Evolutionary conservation across 2,113 vertebrate species (phyloP), one percentile per base, ranked within the genome.

Genomic region (Cheilinus undulatus): DNA sequence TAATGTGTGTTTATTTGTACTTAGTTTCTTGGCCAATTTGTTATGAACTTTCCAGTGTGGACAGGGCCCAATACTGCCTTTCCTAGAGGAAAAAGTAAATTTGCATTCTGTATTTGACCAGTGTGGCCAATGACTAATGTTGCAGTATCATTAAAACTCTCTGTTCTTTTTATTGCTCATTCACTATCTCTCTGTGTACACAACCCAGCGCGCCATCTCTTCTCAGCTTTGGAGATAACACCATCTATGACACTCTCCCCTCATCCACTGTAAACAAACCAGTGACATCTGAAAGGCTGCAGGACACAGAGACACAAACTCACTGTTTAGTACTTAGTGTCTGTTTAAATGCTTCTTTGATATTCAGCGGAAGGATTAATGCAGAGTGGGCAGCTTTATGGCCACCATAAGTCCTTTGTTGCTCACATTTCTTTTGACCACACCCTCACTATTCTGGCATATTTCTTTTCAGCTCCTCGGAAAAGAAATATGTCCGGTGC

Each of bases 391-490:
- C 4, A 13, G 30, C 7, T 61, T 53, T 57, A 2, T 34, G 36
- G 43, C 5, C 34, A 14, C 51, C 10, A n/a, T 30, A 38, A n/a
- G 24, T 32, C 27, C 7, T 17, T 2, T 48, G 28, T 5, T 23
- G 23, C 20, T 43, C n/a, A n/a, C n/a, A n/a, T n/a, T 54, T 43
- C 34, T 72, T 13, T 20, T 15, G 10, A 38, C 34, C 62, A 46
- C 75, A 58, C 59, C 57, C 51, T 7, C 2, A n/a, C 42, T 7
- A 5, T 7, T 61, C 22, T n/a, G 13, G 0, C 17, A 26, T 60
- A n/a, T n/a, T n/a, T n/a, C n/a, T n/a, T 89, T 91, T 91, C 88
- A 93, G 94, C 93, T 94, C 90, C 89, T 86, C 91, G 93, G 73
- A 91, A 91, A 90, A 75, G 58, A 86, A 81, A 63, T 45, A 52